Conservation (phyloP, 1,140 invertebrate species). For the Bombus fervidus region DNA sequence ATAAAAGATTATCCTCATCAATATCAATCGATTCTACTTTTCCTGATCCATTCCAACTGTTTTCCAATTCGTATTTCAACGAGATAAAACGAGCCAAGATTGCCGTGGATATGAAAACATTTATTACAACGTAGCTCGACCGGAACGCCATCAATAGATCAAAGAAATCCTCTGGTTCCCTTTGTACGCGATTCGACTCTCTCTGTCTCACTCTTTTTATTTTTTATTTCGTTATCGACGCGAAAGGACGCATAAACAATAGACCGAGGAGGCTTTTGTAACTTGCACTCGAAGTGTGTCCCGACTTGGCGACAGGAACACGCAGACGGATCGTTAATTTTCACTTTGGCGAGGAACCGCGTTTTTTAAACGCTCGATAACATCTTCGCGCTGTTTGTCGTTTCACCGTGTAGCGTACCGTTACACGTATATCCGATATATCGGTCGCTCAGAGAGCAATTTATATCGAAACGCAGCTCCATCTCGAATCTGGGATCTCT, state of each 20-base stretch:
- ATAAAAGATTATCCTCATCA: background rate
- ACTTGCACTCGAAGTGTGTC: background rate
- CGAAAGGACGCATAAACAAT: conserved; percentile 15
- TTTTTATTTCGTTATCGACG: conserved; percentile 28
- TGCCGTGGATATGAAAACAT: background rate
- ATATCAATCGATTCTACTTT: no score
- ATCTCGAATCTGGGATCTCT: background rate
- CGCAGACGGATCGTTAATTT: conserved; percentile 26
- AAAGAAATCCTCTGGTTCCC: conserved; percentile 10
- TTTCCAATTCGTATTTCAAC: background rate
- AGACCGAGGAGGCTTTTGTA: background rate
- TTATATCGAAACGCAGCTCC: background rate
- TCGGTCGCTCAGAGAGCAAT: background rate
- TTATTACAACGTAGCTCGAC: background rate
- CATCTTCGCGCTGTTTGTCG: conserved; percentile 9
- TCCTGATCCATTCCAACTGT: no score
- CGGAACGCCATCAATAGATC: background rate
- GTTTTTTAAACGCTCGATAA: conserved; percentile 3
- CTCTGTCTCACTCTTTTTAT: background rate
- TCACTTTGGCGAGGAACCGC: background rate
- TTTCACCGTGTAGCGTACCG: background rate
- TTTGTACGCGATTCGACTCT: background rate
- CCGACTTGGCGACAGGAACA: background rate
- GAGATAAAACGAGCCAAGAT: background rate
- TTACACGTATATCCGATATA: background rate